Conservation (phyloP, 2,888 invertebrate genomes). For the Chloroclysta siterata region DNA sequence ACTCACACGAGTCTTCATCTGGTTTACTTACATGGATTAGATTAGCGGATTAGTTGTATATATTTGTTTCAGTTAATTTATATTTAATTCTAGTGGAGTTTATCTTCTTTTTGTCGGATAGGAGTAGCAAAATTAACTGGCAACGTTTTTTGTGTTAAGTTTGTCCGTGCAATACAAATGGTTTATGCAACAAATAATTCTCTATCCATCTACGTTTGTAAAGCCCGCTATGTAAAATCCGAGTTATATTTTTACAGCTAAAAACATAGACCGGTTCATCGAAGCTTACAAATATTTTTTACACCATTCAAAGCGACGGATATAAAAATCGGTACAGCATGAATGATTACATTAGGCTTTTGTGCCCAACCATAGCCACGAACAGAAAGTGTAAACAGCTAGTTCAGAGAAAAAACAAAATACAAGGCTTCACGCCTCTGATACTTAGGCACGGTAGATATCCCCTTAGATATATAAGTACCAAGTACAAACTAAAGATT, state of each 20-base stretch:
- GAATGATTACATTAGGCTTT: conserved; percentile 29
- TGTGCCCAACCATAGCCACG: conserved; percentile 12
- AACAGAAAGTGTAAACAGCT: conserved; percentile 7
- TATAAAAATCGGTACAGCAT: conserved; percentile 21
- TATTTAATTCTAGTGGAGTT: no score
- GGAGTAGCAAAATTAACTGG: no score
- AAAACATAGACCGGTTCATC: conserved; percentile 15
- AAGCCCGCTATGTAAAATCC: neutral
- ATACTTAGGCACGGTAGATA: no score
- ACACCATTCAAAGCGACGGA: conserved; percentile 10
- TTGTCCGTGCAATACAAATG: neutral
- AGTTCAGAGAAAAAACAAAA: neutral
- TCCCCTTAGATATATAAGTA: no score
- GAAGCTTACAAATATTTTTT: conserved; percentile 17
- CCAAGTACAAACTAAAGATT: no score
- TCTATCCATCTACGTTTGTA: neutral
- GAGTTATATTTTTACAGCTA: conserved; percentile 4
- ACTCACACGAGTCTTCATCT: no score
- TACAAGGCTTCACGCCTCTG: neutral
- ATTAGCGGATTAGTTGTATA: no score
- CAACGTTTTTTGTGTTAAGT: neutral
- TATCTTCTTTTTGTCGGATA: no score
- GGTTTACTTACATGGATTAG: no score
- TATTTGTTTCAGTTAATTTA: no score
- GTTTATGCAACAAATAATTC: neutral